Conservation (phyloP, 2,797 vertebrate genomes). For the Staurois parvus region DNA sequence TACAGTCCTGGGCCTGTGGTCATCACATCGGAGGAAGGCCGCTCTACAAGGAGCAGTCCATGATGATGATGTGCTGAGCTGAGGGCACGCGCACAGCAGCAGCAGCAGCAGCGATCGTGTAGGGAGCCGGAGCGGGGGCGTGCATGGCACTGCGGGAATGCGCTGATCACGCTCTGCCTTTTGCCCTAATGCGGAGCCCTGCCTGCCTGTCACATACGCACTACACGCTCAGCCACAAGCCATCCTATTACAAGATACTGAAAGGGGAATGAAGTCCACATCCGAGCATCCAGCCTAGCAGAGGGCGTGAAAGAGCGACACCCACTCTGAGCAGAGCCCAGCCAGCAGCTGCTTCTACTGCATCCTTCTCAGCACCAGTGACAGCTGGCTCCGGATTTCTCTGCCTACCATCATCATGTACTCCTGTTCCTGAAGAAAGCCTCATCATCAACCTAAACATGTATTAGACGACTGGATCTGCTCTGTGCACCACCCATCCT, state of each 20-base stretch:
- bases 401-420: background rate
- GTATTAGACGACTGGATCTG: background rate
- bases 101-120: no score
- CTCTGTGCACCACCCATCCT: background rate
- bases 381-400: background rate
- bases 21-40: no score
- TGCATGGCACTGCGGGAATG: background rate
- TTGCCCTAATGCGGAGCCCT: constrained; percentile 56
- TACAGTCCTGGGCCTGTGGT: no score
- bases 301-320: background rate
- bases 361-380: constrained; percentile 8
- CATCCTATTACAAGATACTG: constrained; percentile 8
- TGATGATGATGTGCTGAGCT: background rate
- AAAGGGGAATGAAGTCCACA: background rate
- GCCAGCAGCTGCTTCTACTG: no score
- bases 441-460: background rate
- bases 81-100: background rate
- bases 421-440: background rate
- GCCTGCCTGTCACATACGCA: constrained; percentile 33
- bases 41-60: no score
- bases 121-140: background rate
- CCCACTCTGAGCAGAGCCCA: background rate
- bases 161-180: constrained; percentile 12
- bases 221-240: background rate
- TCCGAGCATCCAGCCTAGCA: constrained; percentile 5